These are phyloP conservation scores for Lutraria rhynchaena DNA, from an alignment of 1,140 invertebrate species.

Conservation along the genomic window DNA sequence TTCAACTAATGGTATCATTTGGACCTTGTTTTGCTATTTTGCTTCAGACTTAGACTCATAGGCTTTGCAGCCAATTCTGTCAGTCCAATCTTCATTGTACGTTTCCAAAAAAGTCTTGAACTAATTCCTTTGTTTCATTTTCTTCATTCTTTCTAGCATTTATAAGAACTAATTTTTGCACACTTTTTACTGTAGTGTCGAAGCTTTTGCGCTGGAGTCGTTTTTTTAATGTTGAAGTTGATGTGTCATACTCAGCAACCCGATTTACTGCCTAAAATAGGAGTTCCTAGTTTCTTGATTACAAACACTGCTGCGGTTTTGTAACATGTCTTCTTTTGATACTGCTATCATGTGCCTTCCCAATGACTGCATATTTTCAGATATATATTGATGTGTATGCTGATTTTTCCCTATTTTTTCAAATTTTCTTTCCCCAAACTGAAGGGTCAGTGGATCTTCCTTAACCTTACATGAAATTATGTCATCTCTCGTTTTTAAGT, in stretches of 20 bases:
- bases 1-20: constrained; percentile 7
- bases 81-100: constrained; percentile 9
- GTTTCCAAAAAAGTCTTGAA: constrained; percentile 1
- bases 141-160: constrained; percentile 16
- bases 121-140: not conserved
- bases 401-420: too few relatives aligned
- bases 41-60: constrained; percentile 2
- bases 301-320: too few relatives aligned
- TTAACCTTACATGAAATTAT: too few relatives aligned
- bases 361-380: too few relatives aligned
- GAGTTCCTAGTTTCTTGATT: not conserved
- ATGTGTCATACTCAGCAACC: constrained; percentile 8
- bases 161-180: not conserved
- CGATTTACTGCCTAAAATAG: not conserved
- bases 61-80: constrained; percentile 10
- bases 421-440: too few relatives aligned
- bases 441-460: too few relatives aligned
- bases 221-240: constrained; percentile 3
- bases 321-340: too few relatives aligned
- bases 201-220: constrained; percentile 20
- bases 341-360: too few relatives aligned
- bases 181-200: constrained; percentile 3
- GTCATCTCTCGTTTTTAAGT: too few relatives aligned
- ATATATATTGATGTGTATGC: too few relatives aligned
- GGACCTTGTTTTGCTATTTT: constrained; percentile 10